Conservation (phyloP, 2,888 invertebrate genomes). For the Baronia brevicornis region DNA sequence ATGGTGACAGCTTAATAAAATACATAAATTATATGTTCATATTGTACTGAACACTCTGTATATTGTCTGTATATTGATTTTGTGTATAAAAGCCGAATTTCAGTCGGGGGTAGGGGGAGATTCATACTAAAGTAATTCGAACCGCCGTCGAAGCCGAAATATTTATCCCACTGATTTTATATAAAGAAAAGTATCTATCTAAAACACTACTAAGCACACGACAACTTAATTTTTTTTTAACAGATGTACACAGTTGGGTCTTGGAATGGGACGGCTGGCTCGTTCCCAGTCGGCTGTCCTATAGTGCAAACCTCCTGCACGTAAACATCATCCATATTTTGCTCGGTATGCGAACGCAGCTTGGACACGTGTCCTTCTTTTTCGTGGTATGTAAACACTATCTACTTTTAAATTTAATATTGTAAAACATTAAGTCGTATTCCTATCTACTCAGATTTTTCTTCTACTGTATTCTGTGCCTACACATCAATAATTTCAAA, state of each 20-base stretch:
- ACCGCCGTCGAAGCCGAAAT: background rate
- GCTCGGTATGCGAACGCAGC: constrained; percentile 10
- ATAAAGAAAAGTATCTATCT: background rate
- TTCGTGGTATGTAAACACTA: constrained; percentile 7
- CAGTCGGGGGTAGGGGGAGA: no score
- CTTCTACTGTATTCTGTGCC: no score
- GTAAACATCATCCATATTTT: constrained; percentile 14
- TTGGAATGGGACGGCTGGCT: constrained; percentile 23
- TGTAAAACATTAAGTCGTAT: background rate
- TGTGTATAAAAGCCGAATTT: no score
- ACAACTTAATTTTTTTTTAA: background rate
- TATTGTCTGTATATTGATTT: no score
- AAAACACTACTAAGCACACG: no score
- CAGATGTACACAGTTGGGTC: constrained; percentile 2
- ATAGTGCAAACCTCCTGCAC: constrained; percentile 21
- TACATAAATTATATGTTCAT: no score
- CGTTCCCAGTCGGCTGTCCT: constrained; percentile 20
- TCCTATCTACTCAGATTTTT: background rate
- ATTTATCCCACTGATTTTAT: background rate
- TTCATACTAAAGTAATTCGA: constrained; percentile 6
- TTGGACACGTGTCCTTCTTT: constrained; percentile 13
- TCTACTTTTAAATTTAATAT: background rate
- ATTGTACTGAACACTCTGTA: no score
- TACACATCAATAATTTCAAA: no score
- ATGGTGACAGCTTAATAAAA: no score